Base-by-base conservation (phyloP, 2,797 vertebrate genomes). In the Nannoperca australis region DNA sequence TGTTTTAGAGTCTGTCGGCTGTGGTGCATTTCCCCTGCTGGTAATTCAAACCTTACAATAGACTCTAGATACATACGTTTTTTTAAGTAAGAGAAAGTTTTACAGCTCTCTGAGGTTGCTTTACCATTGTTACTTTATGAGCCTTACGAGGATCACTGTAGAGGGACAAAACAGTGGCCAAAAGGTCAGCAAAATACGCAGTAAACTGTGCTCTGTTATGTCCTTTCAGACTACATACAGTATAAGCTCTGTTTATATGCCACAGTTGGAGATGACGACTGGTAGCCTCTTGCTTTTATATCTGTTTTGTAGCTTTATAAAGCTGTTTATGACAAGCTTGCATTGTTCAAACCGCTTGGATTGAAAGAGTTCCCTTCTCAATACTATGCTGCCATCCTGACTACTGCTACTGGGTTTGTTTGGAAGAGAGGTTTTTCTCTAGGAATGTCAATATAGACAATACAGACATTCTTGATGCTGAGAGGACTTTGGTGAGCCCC, bases 141-240 rank as follows among this genome's bases (percentile, higher is more conserved):
- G 71, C 72, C 73, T 80, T 68, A 61, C 0, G 18, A 53, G 79
- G 55, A 78, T 85, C 32, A 47, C 51, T 75, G 49, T 13, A 54
- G 54, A 70, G 62, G 61, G 77, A 74, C 49, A 78, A 53, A 70
- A 11, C 24, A 38, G 34, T 34, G 15, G 40, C 59, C 27, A 47
- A 81, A 85, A 70, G 60, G 69, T 54, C 44, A 18, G 81, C 88
- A 73, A 92, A 92, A 78, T 44, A 76, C 45, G 20, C 22, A 56
- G 74, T 73, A 85, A 85, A 83, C 5, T 55, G 24, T 64, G 61
- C n/a, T 71, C 51, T 8, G 36, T 76, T 51, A 50, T 45, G 50
- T 42, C 18, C 58, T 63, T 61, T 64, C 24, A 68, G 45, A 51
- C 54, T 0, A 22, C 49, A 45, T 53, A 59, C 9, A 6, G 38